phyloP scores from a whole-genome alignment of 2,797 vertebrate species.

The Eulemur mongoz region DNA sequence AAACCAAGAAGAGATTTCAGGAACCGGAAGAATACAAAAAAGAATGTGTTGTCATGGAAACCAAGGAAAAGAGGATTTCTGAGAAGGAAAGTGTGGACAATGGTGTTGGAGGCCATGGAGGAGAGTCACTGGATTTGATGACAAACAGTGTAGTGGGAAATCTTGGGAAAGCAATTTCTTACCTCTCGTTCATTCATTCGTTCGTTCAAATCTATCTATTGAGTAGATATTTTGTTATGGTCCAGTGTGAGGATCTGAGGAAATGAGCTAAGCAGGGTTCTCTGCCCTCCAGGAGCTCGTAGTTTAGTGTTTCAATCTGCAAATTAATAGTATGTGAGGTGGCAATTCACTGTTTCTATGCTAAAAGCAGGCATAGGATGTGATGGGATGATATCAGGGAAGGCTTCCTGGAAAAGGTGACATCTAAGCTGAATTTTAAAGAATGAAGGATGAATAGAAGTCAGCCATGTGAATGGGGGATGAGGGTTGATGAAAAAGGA shows the following conservation, averaged over 20 bases:
- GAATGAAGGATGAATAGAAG: background rate
- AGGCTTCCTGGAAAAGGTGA: background rate
- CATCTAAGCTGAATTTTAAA: background rate
- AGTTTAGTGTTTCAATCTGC: background rate
- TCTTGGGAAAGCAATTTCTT: background rate
- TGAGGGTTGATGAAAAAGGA: background rate
- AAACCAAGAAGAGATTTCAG: background rate
- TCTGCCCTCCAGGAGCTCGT: background rate
- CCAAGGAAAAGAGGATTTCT: background rate
- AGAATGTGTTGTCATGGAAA: conserved; percentile 54
- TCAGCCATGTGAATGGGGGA: background rate
- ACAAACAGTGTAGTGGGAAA: background rate
- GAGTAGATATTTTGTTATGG: background rate
- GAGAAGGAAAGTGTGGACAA: background rate
- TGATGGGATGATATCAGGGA: background rate
- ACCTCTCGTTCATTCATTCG: background rate
- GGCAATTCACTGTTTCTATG: background rate
- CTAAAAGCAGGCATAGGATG: background rate
- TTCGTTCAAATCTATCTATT: background rate
- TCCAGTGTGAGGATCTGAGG: background rate
- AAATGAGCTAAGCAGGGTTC: background rate
- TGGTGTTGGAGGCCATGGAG: background rate
- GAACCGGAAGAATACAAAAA: background rate
- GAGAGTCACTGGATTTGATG: background rate
- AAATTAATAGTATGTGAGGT: background rate